Base-by-base conservation (phyloP, 2,797 vertebrate genomes). In the Vespertilio murinus region DNA sequence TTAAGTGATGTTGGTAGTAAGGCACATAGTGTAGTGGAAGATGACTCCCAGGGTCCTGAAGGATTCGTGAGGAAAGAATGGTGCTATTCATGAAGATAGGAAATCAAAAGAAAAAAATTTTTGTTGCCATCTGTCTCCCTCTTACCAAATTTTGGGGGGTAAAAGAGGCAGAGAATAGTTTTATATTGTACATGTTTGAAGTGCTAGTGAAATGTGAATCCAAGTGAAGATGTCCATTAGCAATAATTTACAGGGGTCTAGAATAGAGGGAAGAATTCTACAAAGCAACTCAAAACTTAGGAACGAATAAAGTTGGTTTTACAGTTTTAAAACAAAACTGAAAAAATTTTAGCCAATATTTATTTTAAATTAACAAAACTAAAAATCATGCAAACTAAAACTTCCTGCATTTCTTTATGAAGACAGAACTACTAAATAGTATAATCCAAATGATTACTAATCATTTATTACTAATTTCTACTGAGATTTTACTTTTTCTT, bases 341-440 rank as follows among this genome's bases (percentile, higher is more conserved):
- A 8, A 1, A 73, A 91, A 93, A 91, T 42, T 92, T 33, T 84
- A 5, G 52, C 18, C 75, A 80, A 56, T 59, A 70, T 65, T 92
- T 83, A 90, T 81, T 82, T 93, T 71, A 94, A 91, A 87, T 47
- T 69, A 93, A 95, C 22, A 92, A 35, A 95, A 59, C 33, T 74
- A 84, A 94, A 96, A 83, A 84, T 84, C 52, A 94, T 56, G 85
- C 54, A 86, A 91, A 71, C n/a, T 42, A 77, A 94, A 96, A 70
- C 40, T 28, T 74, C 71, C 42, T 61, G 33, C 14, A 89, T n/a
- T 73, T 64, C 47, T 85, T 25, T 88, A 18, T 90, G 54, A 89
- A 78, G 22, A 94, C 0, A 79, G 16, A 91, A 91, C 14, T 79
- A 90, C 82, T 85, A 83, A 88, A 73, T 2, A 91, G 20, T 59